These are phyloP conservation scores for Chromobotia macracanthus DNA, from an alignment of 2,797 vertebrate species.

Conservation along the genomic window DNA sequence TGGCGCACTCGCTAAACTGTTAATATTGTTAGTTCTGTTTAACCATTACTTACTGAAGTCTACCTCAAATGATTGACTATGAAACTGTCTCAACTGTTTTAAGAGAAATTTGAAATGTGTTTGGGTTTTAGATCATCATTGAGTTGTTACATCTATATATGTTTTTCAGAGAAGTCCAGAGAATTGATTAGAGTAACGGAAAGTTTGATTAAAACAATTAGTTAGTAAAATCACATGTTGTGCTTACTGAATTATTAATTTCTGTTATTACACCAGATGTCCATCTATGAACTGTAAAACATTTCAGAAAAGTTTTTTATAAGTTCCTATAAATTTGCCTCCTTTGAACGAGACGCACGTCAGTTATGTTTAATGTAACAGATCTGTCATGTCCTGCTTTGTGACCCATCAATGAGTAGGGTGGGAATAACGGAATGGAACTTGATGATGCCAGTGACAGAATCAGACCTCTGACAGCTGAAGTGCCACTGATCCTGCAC, in stretches of 20 bases:
- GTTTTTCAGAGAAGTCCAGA: neutral
- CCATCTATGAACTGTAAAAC: neutral
- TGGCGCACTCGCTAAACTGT: neutral
- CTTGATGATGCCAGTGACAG: too few relatives aligned
- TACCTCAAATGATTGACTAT: constrained; percentile 33
- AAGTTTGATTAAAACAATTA: neutral
- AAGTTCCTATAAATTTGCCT: neutral
- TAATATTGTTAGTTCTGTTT: neutral
- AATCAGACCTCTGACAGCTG: too few relatives aligned
- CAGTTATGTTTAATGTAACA: neutral
- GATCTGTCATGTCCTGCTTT: constrained; percentile 2
- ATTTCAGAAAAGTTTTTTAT: neutral
- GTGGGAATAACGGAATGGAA: too few relatives aligned
- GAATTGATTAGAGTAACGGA: neutral
- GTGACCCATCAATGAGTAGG: too few relatives aligned
- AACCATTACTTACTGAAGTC: neutral
- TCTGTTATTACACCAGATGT: neutral
- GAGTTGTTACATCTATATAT: too few relatives aligned
- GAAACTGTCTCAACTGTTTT: neutral
- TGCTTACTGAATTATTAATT: neutral
- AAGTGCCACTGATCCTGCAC: too few relatives aligned
- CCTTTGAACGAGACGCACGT: neutral
- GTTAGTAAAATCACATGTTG: neutral
- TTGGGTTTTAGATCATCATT: neutral
- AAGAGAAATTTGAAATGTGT: neutral